Base-by-base conservation (phyloP, 2,888 invertebrate species). In the Epistrophe eligans region DNA sequence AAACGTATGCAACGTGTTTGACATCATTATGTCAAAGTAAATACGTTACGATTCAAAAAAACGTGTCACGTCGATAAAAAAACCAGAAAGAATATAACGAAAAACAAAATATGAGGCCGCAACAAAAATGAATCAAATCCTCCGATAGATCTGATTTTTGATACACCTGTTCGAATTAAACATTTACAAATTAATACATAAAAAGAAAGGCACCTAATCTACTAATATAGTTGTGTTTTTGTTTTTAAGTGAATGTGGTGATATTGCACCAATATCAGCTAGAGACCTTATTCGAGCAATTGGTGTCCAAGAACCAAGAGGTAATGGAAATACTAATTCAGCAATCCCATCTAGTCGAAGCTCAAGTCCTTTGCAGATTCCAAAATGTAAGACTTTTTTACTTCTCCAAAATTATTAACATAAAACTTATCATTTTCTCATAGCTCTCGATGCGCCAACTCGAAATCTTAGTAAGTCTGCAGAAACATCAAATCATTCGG, bases 321-420 rank as follows among this genome's bases (percentile, higher is more conserved):
- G 95, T n/a, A 97, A 97, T 93, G 97, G 96, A 3, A n/a, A n/a
- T n/a, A n/a, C n/a, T n/a, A 97, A 97, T 1, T 96, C 96, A 0
- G 96, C 96, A 8, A 95, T 96, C 5, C 94, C 94, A 35, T 91
- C 93, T 79, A 94, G 94, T 90, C 92, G 94, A 72, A 94, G 94
- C 89, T 95, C 95, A 76, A 95, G 94, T 91, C 95, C 95, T 28
- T 94, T 95, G 55, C 93, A 94, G 32, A 94, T 95, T 90, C 95
- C 95, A 74, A 80, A 87, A n/a, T 93, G 94, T 94, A 93, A 91
- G 91, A 58, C 1, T 43, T 24, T 6, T 52, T 15, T 13, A 1
- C 9, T 3, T 9, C 7, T 15, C 11, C 0, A 24, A 38, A 10
- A 11, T 10, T 24, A 3, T 17, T 13, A 55, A 15, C 7, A 17